Evolutionary conservation across 2,797 vertebrate species (phyloP).

Genomic region (Rhinatrema bivittatum): DNA sequence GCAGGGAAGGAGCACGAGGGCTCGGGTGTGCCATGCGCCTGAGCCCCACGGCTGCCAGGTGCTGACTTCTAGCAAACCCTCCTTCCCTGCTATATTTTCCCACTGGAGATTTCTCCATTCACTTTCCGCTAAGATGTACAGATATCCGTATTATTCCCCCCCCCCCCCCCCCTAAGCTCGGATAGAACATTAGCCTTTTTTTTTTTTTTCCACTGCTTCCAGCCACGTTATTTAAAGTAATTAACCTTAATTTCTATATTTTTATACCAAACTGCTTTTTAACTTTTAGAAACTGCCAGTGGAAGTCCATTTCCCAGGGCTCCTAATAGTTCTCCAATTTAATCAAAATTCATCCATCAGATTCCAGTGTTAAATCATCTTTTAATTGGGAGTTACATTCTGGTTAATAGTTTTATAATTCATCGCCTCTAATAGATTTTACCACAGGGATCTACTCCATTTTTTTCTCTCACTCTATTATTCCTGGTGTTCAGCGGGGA

Average conservation of each 20-base stretch:
- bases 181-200: slow-evolving; percentile 77
- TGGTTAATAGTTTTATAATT: slow-evolving; percentile 99
- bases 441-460: slow-evolving; percentile 93
- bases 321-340: slow-evolving; percentile 95
- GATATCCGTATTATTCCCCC: slow-evolving; percentile 65
- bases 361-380: slow-evolving; percentile 98
- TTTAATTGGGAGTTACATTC: slow-evolving; percentile 99
- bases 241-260: slow-evolving; percentile 98
- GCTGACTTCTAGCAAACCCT: too few relatives aligned
- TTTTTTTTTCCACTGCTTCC: slow-evolving; percentile 73
- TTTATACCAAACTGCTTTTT: slow-evolving; percentile 91
- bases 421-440: slow-evolving; percentile 87
- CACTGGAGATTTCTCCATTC: slow-evolving; percentile 30
- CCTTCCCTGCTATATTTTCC: too few relatives aligned
- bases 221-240: slow-evolving; percentile 96
- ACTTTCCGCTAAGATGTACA: slow-evolving; percentile 47
- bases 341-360: slow-evolving; percentile 99
- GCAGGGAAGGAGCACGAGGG: accelerated
- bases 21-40: too few relatives aligned
- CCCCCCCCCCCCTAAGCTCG: too few relatives aligned
- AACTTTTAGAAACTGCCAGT: slow-evolving; percentile 77
- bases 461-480: slow-evolving; percentile 79
- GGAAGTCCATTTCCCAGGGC: slow-evolving; percentile 82
- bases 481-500: slow-evolving; percentile 55
- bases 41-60: too few relatives aligned